These are phyloP conservation scores for Megalopta genalis DNA, from an alignment of 1,140 invertebrate genomes.

Conservation along the genomic window DNA sequence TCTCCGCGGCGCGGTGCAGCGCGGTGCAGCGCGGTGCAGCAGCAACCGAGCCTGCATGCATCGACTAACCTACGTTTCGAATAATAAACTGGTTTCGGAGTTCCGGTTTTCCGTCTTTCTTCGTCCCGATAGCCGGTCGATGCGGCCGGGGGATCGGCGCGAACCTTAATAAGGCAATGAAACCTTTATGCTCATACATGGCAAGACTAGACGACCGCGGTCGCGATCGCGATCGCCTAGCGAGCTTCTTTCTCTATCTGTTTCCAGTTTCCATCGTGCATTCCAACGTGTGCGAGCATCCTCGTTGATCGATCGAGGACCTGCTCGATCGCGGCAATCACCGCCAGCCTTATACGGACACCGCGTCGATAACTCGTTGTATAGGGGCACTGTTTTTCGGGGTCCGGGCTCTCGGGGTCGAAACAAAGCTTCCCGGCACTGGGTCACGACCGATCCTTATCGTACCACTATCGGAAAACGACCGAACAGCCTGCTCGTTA, in stretches of 20 bases:
- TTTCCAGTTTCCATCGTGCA: not conserved
- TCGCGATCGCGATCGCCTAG: too few relatives aligned
- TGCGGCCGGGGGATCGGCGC: slow-evolving; percentile 8
- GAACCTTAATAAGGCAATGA: slow-evolving; percentile 72
- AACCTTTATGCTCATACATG: slow-evolving; percentile 68
- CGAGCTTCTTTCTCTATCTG: slow-evolving; percentile 23
- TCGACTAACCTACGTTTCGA: slow-evolving; percentile 51
- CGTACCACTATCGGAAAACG: not conserved
- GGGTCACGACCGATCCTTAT: not conserved
- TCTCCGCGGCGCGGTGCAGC: not conserved
- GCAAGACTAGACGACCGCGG: slow-evolving; percentile 57
- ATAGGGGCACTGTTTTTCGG: slow-evolving; percentile 15
- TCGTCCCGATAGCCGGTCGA: slow-evolving; percentile 37
- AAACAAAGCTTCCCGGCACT: not conserved
- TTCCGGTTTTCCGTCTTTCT: slow-evolving; percentile 73
- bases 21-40: not conserved
- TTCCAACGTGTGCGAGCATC: slow-evolving; percentile 10
- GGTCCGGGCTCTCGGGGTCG: not conserved
- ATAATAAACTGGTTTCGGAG: slow-evolving; percentile 66
- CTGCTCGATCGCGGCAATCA: slow-evolving; percentile 26
- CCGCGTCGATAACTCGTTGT: not conserved
- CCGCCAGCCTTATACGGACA: not conserved
- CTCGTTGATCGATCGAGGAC: slow-evolving; percentile 37
- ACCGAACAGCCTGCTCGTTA: too few relatives aligned
- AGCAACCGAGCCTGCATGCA: slow-evolving; percentile 2